Base-by-base conservation (phyloP, 1,140 invertebrate species). In the Wasmannia auropunctata region DNA sequence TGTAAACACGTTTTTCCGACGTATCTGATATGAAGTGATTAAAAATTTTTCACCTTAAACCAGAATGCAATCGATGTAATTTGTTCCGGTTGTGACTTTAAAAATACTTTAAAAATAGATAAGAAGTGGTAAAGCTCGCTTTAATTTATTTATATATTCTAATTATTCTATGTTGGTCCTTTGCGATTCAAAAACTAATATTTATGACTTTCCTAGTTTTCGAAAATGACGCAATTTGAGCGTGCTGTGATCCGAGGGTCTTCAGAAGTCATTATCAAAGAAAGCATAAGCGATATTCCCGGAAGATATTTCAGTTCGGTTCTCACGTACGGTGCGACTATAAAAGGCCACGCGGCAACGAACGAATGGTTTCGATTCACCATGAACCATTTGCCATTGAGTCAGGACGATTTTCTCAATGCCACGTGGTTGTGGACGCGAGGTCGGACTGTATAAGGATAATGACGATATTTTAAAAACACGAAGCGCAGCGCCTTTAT, bases 321-420 rank as follows among this genome's bases (percentile, higher is more conserved):
- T 83, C n/a, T n/a, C 67, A 83, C 25, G 25, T 83, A 37, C 31
- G 7, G 40, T 31, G 54, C 40, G 60, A 83, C 79, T 74, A 58
- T 58, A 83, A 83, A 83, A 74, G 67, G 79, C 62, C 10, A 49
- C n/a, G 25, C n/a, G 16, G 34, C 28, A 54, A 69, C 34, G 14
- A 72, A 83, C 28, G 51, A n/a, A n/a, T 83, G 37, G 7, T 34
- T 72, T 46, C 37, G 28, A 74, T 83, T 54, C 65, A 34, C 49
- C 34, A 16, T n/a, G 63, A 40, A 28, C 22, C 37, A 56, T 31
- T 62, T 31, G n/a, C n/a, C 37, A 65, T 65, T 43, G 22, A 67
- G n/a, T 19, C 28, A 28, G 25, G 22, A 72, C 65, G 37, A 83
- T 60, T 46, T 58, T 56, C 51, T 83, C 79, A 83, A 83, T 58